Percentiles rank a stretch among this genome's conserved stretches.
Conservation (phyloP, 2,888 invertebrate species). For the Norana najaformis region DNA sequence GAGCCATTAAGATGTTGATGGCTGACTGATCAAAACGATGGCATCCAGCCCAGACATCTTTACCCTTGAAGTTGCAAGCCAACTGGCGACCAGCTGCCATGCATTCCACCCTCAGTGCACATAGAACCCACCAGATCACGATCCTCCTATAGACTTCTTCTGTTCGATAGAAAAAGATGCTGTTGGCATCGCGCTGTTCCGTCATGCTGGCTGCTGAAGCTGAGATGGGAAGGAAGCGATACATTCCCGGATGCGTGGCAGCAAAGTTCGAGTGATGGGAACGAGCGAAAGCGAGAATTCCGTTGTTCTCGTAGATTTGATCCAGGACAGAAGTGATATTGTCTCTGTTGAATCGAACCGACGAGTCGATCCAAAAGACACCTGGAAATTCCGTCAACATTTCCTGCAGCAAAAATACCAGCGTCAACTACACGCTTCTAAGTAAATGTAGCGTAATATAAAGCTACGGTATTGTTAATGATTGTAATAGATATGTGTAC, state of each 20-base stretch:
- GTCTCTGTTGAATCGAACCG: conserved; percentile 34
- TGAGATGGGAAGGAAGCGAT: conserved; percentile 55
- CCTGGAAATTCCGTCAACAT: conserved; percentile 35
- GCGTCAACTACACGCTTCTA: not conserved
- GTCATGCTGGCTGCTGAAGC: conserved; percentile 47
- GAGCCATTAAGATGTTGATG: conserved; percentile 60
- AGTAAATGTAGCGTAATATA: not conserved
- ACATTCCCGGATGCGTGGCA: conserved; percentile 56
- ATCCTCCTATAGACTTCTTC: conserved; percentile 50
- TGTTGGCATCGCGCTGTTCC: conserved; percentile 50
- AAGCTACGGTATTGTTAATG: too few species aligned
- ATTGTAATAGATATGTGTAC: too few species aligned
- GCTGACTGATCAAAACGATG: conserved; percentile 62
- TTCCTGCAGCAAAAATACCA: conserved; percentile 29
- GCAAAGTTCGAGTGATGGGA: conserved; percentile 47
- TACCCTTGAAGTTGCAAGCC: conserved; percentile 43
- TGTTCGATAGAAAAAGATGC: conserved; percentile 56
- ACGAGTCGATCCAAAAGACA: conserved; percentile 43
- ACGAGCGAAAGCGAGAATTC: conserved; percentile 33
- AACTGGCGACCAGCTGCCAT: conserved; percentile 51
- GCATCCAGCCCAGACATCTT: conserved; percentile 50
- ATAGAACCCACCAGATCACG: conserved; percentile 56
- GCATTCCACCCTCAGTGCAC: conserved; percentile 58
- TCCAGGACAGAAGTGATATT: conserved; percentile 25
- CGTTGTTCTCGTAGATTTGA: conserved; percentile 27